These are phyloP conservation scores for Eupeodes corollae DNA, from an alignment of 1,140 invertebrate species.

Conservation along the genomic window DNA sequence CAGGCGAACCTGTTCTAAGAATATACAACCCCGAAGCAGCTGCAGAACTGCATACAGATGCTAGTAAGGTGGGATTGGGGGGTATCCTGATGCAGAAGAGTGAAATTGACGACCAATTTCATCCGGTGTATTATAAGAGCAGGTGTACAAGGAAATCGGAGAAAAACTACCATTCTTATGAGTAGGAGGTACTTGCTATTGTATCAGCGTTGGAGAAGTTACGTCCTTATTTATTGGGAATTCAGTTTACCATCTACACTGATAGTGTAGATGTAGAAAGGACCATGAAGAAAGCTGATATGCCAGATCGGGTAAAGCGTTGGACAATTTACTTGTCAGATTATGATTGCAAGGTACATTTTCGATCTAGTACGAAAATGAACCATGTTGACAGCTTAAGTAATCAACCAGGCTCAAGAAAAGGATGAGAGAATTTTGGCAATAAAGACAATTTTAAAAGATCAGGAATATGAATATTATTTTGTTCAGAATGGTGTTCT, in stretches of 20 bases:
- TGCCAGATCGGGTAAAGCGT: too few relatives aligned
- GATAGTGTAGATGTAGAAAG: neutral
- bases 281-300: neutral
- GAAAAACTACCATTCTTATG: constrained; percentile 13
- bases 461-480: too few relatives aligned
- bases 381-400: too few relatives aligned
- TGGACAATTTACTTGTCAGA: too few relatives aligned
- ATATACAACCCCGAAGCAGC: constrained; percentile 18
- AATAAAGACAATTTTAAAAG: too few relatives aligned
- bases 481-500: too few relatives aligned
- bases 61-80: constrained; percentile 16
- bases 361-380: too few relatives aligned
- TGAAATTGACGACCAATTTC: neutral
- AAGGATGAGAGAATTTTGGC: too few relatives aligned
- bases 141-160: constrained; percentile 8
- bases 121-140: constrained; percentile 7
- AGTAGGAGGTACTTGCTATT: constrained; percentile 13
- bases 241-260: neutral
- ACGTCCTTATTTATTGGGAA: neutral
- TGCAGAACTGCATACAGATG: constrained; percentile 31
- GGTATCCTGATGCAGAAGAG: constrained; percentile 23
- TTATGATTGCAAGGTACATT: too few relatives aligned
- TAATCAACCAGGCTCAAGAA: too few relatives aligned
- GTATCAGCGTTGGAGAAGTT: neutral
- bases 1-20: constrained; percentile 20